phyloP scores from a whole-genome alignment of 2,888 invertebrate genomes.

The Epirrhoe alternata region DNA sequence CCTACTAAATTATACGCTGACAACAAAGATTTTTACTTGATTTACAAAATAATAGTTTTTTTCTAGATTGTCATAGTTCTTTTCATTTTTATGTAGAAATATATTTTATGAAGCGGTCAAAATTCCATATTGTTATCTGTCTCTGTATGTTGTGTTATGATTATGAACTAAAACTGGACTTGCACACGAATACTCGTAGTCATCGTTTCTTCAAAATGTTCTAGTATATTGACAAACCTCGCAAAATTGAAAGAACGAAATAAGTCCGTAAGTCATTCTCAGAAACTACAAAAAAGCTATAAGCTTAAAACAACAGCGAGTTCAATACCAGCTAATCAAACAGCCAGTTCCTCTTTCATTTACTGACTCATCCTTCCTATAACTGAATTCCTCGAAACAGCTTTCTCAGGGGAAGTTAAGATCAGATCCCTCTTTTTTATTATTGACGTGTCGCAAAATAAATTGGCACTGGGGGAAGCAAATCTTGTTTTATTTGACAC shows the following conservation, averaged over 20 bases:
- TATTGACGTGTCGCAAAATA: slow-evolving; percentile 76
- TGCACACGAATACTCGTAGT: too few relatives aligned
- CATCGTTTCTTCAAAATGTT: too few relatives aligned
- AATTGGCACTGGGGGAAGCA: slow-evolving; percentile 72
- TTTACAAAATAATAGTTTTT: too few relatives aligned
- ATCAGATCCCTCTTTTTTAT: slow-evolving; percentile 71
- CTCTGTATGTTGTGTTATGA: too few relatives aligned
- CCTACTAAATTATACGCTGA: too few relatives aligned
- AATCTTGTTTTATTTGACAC: slow-evolving; percentile 73
- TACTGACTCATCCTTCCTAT: slow-evolving; percentile 33
- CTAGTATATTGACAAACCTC: too few relatives aligned
- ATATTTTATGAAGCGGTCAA: too few relatives aligned
- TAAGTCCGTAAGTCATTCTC: background rate
- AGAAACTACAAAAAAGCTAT: background rate
- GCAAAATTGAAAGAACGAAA: background rate
- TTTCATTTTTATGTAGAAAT: too few relatives aligned
- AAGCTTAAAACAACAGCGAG: slow-evolving; percentile 11
- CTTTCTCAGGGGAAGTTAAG: slow-evolving; percentile 66
- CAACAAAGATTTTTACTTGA: too few relatives aligned
- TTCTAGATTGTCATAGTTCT: too few relatives aligned
- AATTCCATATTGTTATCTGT: too few relatives aligned
- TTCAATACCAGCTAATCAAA: slow-evolving; percentile 31
- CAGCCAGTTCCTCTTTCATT: slow-evolving; percentile 25
- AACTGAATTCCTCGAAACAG: slow-evolving; percentile 59
- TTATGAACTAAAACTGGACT: too few relatives aligned